Evolutionary conservation across 2,797 vertebrate genomes (phyloP).

Genomic region (Bovichtus variegatus): DNA sequence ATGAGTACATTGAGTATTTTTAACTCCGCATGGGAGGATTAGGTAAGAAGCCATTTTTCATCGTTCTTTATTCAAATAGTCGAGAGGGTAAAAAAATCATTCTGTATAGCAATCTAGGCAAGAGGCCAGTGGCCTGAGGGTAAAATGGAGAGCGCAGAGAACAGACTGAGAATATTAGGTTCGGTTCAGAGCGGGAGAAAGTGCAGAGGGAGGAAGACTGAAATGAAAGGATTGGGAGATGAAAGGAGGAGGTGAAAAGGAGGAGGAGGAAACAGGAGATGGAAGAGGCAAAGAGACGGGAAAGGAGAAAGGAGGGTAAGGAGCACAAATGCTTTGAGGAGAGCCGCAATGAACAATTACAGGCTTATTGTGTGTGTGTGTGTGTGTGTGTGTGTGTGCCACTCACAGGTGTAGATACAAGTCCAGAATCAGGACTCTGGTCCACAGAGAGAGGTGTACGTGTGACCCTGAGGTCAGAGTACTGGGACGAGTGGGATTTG

Average conservation of each 20-base stretch:
- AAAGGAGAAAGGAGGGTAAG: slow-evolving; percentile 4
- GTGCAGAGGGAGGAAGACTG: neutral
- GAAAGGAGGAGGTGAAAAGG: slow-evolving; percentile 8
- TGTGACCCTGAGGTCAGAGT: slow-evolving; percentile 78
- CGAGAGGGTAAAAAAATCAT: slow-evolving; percentile 22
- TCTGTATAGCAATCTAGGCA: slow-evolving; percentile 7
- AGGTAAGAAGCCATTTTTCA: slow-evolving; percentile 26
- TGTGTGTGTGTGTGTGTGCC: slow-evolving; percentile 13
- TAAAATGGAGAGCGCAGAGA: slow-evolving; percentile 2
- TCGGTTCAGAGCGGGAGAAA: neutral
- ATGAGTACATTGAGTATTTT: neutral
- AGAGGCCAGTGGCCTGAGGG: slow-evolving; percentile 31
- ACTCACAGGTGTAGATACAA: slow-evolving; percentile 89
- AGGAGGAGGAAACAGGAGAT: slow-evolving; percentile 9
- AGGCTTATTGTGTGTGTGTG: neutral
- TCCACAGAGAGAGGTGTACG: slow-evolving; percentile 70
- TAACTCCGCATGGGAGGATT: slow-evolving; percentile 5
- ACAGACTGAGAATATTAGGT: slow-evolving; percentile 24
- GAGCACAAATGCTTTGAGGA: slow-evolving; percentile 3
- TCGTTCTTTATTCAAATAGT: slow-evolving; percentile 40
- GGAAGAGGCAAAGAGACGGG: no score
- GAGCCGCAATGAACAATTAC: slow-evolving; percentile 3
- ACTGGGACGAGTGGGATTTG: slow-evolving; percentile 82
- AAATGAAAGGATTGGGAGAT: neutral
- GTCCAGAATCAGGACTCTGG: slow-evolving; percentile 85